Evolutionary conservation across 2,113 vertebrate species (phyloP).

Genomic region (Gnathonemus echidnorhynchus): DNA sequence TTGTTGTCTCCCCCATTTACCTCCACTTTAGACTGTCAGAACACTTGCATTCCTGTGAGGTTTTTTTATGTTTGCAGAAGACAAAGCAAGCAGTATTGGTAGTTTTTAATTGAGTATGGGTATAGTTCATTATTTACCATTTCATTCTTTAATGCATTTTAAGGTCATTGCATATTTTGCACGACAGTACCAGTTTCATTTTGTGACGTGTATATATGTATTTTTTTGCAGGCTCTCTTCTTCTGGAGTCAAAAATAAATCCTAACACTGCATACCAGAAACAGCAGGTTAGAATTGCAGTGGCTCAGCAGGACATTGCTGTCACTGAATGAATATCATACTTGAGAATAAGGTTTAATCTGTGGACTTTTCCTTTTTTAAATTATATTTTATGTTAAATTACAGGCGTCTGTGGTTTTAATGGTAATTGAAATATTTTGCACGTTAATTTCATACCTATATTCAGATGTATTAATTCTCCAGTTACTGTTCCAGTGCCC

Average conservation of each 20-base stretch:
- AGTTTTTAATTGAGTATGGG: not conserved
- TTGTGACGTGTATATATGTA: not conserved
- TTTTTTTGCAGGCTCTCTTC: slow-evolving; percentile 74
- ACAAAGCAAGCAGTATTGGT: not conserved
- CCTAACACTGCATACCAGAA: slow-evolving; percentile 99
- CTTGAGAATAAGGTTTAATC: not conserved
- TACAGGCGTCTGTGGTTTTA: not conserved
- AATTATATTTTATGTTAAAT: not conserved
- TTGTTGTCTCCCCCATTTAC: not conserved
- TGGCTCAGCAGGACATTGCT: not conserved
- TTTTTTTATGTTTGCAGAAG: not conserved
- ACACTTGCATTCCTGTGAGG: not conserved
- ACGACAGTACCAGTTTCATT: not conserved
- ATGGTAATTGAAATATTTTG: not conserved
- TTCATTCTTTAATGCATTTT: not conserved
- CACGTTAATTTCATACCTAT: not conserved
- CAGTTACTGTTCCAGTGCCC: too few species aligned
- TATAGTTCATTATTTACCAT: not conserved
- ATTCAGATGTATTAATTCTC: not conserved
- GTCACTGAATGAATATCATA: not conserved
- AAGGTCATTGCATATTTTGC: not conserved
- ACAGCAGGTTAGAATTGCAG: slow-evolving; percentile 79
- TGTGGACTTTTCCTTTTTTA: not conserved
- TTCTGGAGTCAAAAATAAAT: slow-evolving; percentile 99
- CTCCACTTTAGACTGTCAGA: not conserved